These are phyloP conservation scores for Lanistes nyassanus DNA, from an alignment of 1,140 invertebrate species.

Conservation along the genomic window DNA sequence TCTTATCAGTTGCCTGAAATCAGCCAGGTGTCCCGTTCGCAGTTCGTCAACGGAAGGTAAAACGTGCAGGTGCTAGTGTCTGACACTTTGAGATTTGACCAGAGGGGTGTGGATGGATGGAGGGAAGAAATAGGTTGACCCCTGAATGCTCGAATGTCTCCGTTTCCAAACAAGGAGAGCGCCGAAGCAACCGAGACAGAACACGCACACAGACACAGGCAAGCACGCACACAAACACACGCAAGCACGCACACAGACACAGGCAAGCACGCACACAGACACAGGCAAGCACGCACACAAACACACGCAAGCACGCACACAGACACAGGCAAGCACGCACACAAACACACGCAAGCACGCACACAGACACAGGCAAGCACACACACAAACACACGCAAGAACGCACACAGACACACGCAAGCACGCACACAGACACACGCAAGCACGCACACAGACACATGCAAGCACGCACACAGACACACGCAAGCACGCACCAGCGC, in stretches of 20 bases:
- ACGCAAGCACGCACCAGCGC: not conserved
- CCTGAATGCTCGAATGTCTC: not conserved
- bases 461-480: constrained; percentile 9
- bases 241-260: not conserved
- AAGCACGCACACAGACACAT: not conserved
- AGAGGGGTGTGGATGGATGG: not conserved
- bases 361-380: not conserved
- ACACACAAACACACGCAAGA: not conserved
- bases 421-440: not conserved
- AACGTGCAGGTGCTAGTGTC: not conserved
- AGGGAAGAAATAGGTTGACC: not conserved
- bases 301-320: too few relatives aligned
- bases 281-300: too few relatives aligned
- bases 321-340: too few relatives aligned
- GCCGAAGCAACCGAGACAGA: not conserved
- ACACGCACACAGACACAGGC: constrained; percentile 12
- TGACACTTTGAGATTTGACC: not conserved
- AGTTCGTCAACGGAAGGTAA: not conserved
- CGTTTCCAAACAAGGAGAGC: not conserved
- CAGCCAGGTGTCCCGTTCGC: too few relatives aligned
- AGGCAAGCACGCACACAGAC: too few relatives aligned
- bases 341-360: too few relatives aligned
- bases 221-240: constrained; percentile 10
- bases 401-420: not conserved
- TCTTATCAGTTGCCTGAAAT: too few relatives aligned